A percentile compares a stretch with the other conserved stretches of the same genome.
Conservation (phyloP, 1,140 invertebrate species). For the Hormaphis cornu region DNA sequence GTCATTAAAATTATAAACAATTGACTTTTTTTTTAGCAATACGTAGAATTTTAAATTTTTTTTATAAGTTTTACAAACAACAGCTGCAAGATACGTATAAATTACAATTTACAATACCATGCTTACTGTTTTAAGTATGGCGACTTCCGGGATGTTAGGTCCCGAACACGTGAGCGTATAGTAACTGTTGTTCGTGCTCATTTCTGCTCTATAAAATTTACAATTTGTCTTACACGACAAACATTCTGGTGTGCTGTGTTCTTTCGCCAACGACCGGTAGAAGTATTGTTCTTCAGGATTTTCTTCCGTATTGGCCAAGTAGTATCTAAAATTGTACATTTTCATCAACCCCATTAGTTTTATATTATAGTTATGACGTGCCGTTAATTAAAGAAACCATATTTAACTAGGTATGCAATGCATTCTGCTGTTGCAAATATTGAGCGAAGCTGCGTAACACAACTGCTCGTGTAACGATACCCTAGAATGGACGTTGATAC, state of each 20-base stretch:
- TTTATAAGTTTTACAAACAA: too few relatives aligned
- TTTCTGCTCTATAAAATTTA: conserved; percentile 55
- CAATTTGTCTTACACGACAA: conserved; percentile 47
- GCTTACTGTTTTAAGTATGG: conserved; percentile 42
- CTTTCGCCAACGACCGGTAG: neutral
- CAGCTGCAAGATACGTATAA: too few relatives aligned
- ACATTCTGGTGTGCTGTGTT: conserved; percentile 39
- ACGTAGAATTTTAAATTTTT: too few relatives aligned
- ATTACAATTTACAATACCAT: neutral
- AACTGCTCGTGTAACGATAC: too few relatives aligned
- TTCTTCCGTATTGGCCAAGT: conserved; percentile 51
- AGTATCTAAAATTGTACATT: conserved; percentile 62
- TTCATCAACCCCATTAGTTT: neutral
- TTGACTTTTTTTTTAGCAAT: too few relatives aligned
- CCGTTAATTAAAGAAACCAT: neutral
- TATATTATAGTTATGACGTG: neutral
- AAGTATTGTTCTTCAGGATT: conserved; percentile 34
- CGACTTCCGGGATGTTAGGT: conserved; percentile 47
- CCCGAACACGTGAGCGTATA: conserved; percentile 65
- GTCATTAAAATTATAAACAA: too few relatives aligned
- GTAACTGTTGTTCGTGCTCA: conserved; percentile 56
- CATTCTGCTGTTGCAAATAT: too few relatives aligned
- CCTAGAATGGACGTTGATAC: too few relatives aligned
- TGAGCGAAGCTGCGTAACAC: too few relatives aligned
- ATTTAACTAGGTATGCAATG: too few relatives aligned